These are phyloP conservation scores for Aselliscus stoliczkanus DNA, from an alignment of 2,797 vertebrate genomes.

Conservation along the genomic window DNA sequence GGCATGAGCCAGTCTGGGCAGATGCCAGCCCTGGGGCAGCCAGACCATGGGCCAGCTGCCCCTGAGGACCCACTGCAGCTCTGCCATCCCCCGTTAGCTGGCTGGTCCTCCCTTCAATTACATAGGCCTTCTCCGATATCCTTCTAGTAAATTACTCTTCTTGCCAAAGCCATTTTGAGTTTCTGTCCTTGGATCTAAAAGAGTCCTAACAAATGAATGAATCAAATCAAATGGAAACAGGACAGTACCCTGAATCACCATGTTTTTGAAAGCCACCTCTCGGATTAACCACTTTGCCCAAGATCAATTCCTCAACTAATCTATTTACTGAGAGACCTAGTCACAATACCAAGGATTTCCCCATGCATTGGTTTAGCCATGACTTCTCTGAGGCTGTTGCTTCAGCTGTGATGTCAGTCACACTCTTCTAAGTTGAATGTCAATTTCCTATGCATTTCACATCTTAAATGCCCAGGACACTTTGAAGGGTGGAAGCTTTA, in stretches of 20 bases:
- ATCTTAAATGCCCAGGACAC: background rate
- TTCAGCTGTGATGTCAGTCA: background rate
- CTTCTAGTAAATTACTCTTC: background rate
- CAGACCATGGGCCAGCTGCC: accelerated
- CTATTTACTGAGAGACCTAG: background rate
- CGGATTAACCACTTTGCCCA: background rate
- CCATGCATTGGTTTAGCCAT: background rate
- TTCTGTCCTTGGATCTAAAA: background rate
- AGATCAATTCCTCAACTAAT: background rate
- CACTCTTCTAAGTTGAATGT: background rate
- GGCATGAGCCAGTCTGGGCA: accelerated
- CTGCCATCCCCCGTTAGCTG: background rate
- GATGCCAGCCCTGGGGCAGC: background rate
- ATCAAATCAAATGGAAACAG: background rate
- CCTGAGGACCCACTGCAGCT: background rate
- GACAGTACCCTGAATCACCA: background rate
- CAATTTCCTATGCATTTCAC: background rate
- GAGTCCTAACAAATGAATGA: background rate
- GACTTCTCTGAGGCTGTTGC: background rate
- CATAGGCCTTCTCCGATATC: background rate
- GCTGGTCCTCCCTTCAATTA: background rate
- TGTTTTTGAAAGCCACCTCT: background rate
- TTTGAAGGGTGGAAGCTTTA: background rate
- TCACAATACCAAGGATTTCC: background rate
- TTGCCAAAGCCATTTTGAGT: background rate